A percentile compares a stretch with the other conserved stretches of the same genome.
These are phyloP conservation scores for Hypotaenidia philippensis DNA, from an alignment of 2,797 vertebrate species.

Conservation along the genomic window DNA sequence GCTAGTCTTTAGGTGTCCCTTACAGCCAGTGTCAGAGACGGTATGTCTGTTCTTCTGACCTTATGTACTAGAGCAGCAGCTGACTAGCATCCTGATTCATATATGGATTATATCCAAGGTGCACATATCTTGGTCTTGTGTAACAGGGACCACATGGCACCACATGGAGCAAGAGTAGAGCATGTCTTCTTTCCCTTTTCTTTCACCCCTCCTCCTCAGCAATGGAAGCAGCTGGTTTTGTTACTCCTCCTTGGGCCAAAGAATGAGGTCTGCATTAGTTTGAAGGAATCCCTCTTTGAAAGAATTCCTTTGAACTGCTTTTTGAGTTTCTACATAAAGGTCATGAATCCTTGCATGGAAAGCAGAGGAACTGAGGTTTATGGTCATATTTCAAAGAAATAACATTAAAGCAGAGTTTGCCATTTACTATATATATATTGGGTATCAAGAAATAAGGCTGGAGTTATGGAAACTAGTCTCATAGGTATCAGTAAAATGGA, in stretches of 20 bases:
- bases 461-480: neutral
- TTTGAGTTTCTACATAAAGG: conserved; percentile 2
- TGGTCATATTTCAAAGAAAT: neutral
- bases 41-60: neutral
- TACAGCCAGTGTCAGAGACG: neutral
- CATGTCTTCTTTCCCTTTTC: neutral
- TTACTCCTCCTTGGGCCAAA: conserved; percentile 16
- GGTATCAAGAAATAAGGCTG: neutral
- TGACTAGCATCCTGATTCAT: conserved; percentile 31
- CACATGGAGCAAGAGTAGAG: neutral
- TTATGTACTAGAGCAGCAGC: neutral
- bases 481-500: neutral
- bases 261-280: conserved; percentile 13
- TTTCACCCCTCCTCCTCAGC: neutral
- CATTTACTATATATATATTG: neutral
- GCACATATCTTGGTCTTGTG: conserved; percentile 28
- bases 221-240: conserved; percentile 15
- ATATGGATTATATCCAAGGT: conserved; percentile 34
- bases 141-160: conserved; percentile 21
- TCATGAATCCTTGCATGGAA: neutral
- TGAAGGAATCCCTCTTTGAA: conserved; percentile 43
- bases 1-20: neutral
- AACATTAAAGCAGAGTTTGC: neutral
- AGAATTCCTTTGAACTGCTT: conserved; percentile 16
- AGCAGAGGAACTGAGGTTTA: neutral